Conservation (phyloP, 2,797 vertebrate genomes). For the Onychomys leucogaster region DNA sequence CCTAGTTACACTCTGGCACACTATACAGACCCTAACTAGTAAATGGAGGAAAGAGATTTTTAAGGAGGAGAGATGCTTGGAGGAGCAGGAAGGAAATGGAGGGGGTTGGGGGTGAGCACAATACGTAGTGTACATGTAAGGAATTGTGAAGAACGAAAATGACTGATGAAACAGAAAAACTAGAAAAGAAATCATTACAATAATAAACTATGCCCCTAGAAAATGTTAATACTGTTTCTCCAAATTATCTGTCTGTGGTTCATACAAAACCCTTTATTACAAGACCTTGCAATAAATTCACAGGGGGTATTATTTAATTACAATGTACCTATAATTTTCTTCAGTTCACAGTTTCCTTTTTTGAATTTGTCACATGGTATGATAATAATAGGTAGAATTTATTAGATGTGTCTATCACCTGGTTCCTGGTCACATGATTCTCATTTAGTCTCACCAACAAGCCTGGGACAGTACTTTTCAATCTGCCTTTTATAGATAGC, state of each 20-base stretch:
- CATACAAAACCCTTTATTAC: not conserved
- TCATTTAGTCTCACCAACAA: not conserved
- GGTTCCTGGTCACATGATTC: not conserved
- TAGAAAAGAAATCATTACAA: not conserved
- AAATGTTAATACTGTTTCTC: not conserved
- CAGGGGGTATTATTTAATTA: not conserved
- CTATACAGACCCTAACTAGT: not conserved
- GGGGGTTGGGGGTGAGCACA: not conserved
- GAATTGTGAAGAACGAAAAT: not conserved
- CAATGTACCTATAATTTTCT: not conserved
- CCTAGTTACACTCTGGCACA: not conserved
- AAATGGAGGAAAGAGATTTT: not conserved
- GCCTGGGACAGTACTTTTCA: not conserved
- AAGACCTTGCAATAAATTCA: conserved; percentile 10
- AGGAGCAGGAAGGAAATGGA: not conserved
- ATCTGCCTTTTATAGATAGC: not conserved
- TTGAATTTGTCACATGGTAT: not conserved
- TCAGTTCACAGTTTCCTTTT: not conserved
- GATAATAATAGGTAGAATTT: not conserved
- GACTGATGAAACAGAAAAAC: not conserved
- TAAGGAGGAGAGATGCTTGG: not conserved
- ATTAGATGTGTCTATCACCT: not conserved
- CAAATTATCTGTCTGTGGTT: not conserved
- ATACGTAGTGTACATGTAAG: not conserved
- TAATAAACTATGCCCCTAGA: not conserved